Base-by-base conservation (phyloP, 2,888 invertebrate genomes). In the Chironomus riparius region DNA sequence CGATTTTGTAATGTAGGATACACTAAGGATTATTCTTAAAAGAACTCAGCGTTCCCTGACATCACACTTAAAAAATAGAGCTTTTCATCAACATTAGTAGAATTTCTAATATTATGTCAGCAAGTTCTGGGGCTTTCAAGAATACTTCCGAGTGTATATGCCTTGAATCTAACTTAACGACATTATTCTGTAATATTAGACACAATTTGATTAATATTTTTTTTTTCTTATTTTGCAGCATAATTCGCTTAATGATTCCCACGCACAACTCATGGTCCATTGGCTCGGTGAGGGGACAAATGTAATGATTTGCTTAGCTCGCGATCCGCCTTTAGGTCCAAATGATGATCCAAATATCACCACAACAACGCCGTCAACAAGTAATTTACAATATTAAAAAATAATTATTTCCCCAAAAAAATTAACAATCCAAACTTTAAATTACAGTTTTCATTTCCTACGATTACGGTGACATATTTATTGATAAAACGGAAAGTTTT, bases 241-340 rank as follows among this genome's bases (percentile, higher is more conserved):
- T 74, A 91, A 88, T 78, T 86, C 88, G 77, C 86, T 95, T 22
- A 92, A 94, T 84, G 95, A 95, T 84, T 90, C 90, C 78, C 95
- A 96, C 82, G 92, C 93, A 80, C 93, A 94, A 82, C 84, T 96
- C 80, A 92, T 95, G 88, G 94, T 96, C 10, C 94, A 95, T 83
- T 96, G 96, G 95, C 92, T 94, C 12, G 95, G 95, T 28, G 92
- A 93, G 83, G 91, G 91, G 21, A 93, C 93, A 77, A 90, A 93
- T 83, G 92, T 94, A 38, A 92, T 96, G 80, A 91, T 96, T 78
- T 95, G 95, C 80, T 85, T 95, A 78, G 93, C 94, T 2, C 87
- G 91, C 79, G 92, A 94, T 82, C 90, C 91, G 13, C 84, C 84
- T 78, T 83, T 85, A 76, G 85, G 84, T 28, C 82, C 83, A 0